Base-by-base conservation (phyloP, 2,888 invertebrate genomes). In the Neuroscelio doddi region DNA sequence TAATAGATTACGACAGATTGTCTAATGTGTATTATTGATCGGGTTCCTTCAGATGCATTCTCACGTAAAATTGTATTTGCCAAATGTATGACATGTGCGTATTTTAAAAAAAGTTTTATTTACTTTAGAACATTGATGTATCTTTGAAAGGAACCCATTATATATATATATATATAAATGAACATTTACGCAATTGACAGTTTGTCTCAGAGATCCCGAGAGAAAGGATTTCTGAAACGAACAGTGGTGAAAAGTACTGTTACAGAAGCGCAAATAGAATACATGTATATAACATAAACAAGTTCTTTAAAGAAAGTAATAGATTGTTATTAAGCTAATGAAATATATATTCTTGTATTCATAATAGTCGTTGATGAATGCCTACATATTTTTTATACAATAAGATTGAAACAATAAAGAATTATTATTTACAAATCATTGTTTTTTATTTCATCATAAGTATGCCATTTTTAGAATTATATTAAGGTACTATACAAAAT, bases 341-440 rank as follows among this genome's bases (percentile, higher is more conserved):
- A 75, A 75, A 71, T 75, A 76, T 73, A 71, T 57, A 71, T 78
- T 73, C 64, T 73, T 74, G 69, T 75, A 74, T 73, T 73, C 77
- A 75, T 56, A 53, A 62, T 79, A 81, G 77, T 79, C 75, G 76
- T 67, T 75, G 74, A 77, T 73, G 71, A 76, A 77, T 77, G 71
- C 69, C 72, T 75, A 80, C 79, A 74, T 81, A 81, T 82, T 81
- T 21, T 79, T 80, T 81, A 80, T 77, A 76, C 67, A 32, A 56
- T 78, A 80, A 79, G 76, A 72, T 59, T 72, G 72, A 53, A 75
- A 72, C 65, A 73, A 71, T 74, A 76, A 79, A 76, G 74, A 68
- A 66, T 63, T 58, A 71, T 68, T 59, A 70, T 68, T 68, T 64
- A 67, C 69, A 68, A 53, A 50, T 41, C 29, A 55, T 38, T 46